Percentiles rank a stretch among this genome's conserved stretches.
These are phyloP conservation scores for Paragorgia papillata DNA, from an alignment of 92 coral and sea anemone species.

Conservation along the genomic window DNA sequence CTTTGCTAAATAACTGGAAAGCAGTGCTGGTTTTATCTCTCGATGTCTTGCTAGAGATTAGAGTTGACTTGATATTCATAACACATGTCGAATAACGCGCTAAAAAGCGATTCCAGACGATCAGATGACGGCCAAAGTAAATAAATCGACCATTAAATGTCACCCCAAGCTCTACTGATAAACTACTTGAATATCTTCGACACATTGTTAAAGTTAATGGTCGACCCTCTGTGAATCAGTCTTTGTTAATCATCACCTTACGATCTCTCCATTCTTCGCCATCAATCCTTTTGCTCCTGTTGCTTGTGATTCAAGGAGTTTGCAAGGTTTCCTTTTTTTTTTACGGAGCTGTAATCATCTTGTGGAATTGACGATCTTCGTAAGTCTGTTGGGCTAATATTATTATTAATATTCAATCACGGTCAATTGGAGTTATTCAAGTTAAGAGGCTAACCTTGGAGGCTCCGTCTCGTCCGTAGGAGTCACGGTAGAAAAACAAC, in stretches of 20 bases:
- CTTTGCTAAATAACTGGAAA: no score
- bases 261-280: background rate
- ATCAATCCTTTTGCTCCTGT: no score
- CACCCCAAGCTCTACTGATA: background rate
- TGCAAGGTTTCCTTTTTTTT: background rate
- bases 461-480: no score
- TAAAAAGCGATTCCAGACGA: background rate
- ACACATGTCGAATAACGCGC: background rate
- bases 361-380: background rate
- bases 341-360: background rate
- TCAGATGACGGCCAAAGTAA: background rate
- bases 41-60: no score
- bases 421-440: background rate
- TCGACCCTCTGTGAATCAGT: slow-evolving; percentile 18
- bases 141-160: background rate
- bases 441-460: background rate
- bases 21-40: no score
- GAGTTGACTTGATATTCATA: background rate
- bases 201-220: slow-evolving; percentile 1
- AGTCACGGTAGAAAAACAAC: background rate
- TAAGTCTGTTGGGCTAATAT: background rate
- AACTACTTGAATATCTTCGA: background rate
- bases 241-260: slow-evolving; percentile 32
- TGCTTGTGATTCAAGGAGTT: no score
- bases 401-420: slow-evolving; percentile 5